A percentile compares a stretch with the other conserved stretches of the same genome.
phyloP scores from a whole-genome alignment of 2,888 invertebrate genomes.

The Cheilosia impressa region DNA sequence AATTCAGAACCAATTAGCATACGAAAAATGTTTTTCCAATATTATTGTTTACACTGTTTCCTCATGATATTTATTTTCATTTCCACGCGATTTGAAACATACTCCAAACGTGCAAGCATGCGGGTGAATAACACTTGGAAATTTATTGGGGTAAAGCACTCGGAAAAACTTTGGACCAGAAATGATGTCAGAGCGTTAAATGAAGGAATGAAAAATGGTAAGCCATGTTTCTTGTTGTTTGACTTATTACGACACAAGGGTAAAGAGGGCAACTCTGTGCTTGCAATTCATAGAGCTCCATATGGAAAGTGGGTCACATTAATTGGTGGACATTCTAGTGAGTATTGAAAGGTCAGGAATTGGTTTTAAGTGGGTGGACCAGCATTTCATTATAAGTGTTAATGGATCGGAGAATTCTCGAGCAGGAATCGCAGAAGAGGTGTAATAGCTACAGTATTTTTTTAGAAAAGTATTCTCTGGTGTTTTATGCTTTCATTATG shows the following conservation, averaged over 20 bases:
- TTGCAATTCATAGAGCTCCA: neutral
- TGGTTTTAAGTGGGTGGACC: neutral
- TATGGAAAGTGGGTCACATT: conserved; percentile 17
- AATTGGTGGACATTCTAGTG: neutral
- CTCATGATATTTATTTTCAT: conserved; percentile 11
- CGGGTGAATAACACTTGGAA: neutral
- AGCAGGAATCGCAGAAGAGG: too few relatives aligned
- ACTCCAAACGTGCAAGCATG: conserved; percentile 8
- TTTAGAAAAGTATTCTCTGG: too few relatives aligned
- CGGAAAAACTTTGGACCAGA: conserved; percentile 7
- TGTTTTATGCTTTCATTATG: too few relatives aligned
- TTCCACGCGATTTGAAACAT: conserved; percentile 2
- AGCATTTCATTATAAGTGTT: too few relatives aligned
- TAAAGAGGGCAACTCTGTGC: neutral
- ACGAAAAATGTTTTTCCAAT: conserved; percentile 12
- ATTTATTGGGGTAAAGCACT: conserved; percentile 25
- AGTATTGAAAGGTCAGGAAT: conserved; percentile 7
- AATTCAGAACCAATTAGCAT: conserved; percentile 21
- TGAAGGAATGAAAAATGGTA: conserved; percentile 22
- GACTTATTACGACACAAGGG: conserved; percentile 4
- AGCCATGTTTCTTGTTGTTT: neutral
- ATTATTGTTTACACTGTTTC: conserved; percentile 17
- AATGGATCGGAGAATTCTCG: too few relatives aligned
- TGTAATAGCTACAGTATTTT: too few relatives aligned
- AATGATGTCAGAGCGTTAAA: conserved; percentile 22